Percentiles rank a stretch among this genome's conserved stretches.
Conservation (phyloP, 2,888 invertebrate genomes). For the Cetonia aurata region DNA sequence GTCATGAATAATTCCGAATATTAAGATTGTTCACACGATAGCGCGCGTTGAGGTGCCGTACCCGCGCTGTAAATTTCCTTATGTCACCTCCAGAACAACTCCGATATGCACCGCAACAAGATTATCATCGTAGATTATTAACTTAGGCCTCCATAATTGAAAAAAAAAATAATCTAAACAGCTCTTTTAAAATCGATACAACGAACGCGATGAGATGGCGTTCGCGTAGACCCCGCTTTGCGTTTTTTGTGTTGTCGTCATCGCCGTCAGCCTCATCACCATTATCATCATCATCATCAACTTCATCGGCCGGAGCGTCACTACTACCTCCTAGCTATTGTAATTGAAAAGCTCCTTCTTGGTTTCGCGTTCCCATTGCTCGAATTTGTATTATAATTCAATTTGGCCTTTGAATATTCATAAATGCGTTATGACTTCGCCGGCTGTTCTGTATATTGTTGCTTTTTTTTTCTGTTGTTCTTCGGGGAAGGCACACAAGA, state of each 20-base stretch:
- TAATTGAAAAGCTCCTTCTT: slow-evolving; percentile 24
- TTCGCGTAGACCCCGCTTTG: not conserved
- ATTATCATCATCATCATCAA: slow-evolving; percentile 7
- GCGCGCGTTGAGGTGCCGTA: too few species aligned
- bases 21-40: too few species aligned
- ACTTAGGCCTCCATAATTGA: slow-evolving; percentile 26
- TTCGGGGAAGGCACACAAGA: not conserved
- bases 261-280: not conserved
- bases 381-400: slow-evolving; percentile 45
- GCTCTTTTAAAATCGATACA: slow-evolving; percentile 31
- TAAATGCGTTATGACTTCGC: slow-evolving; percentile 11
- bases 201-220: slow-evolving; percentile 18
- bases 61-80: too few species aligned
- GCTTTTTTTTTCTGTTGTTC: slow-evolving; percentile 11
- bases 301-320: too few species aligned
- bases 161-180: slow-evolving; percentile 27
- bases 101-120: not conserved
- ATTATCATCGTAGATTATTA: slow-evolving; percentile 30
- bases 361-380: slow-evolving; percentile 26
- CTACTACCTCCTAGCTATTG: slow-evolving; percentile 15
- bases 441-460: not conserved
- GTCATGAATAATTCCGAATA: too few species aligned
- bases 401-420: slow-evolving; percentile 45
- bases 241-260: not conserved
- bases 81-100: too few species aligned